Evolutionary conservation across 1,140 invertebrate species (phyloP), one percentile per base, ranked within the genome.

Genomic region (Pomacea maculata): DNA sequence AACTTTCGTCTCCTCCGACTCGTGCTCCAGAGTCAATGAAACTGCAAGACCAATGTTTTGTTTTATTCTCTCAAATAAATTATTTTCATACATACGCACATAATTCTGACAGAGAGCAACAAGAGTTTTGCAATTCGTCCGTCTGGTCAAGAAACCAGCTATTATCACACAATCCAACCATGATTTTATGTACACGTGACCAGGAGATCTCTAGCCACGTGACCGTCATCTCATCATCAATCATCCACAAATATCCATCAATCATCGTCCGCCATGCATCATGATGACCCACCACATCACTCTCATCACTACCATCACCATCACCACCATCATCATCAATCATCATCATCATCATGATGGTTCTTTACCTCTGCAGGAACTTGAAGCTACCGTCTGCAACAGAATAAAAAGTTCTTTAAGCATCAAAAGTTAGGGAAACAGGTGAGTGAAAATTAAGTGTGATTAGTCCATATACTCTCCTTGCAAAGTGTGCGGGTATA

Each of bases 321-420:
- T 52, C 10, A 55, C n/a, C n/a, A 14, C 6, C 54, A n/a, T 14
- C 73, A 11, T 75, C 11, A 25, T 52, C 14, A 15, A 75, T 15
- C 29, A 29, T 75, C 54, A 17, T 34, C 11, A 19, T 75, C 34
- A 55, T 34, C 11, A 25, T 55, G 8, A 71, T 19, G 29, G 3
- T 71, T 6, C 15, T 75, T 78, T 78, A 82, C 80, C 71, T 78
- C 67, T 71, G 63, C 78, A 82, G n/a, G 80, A 82, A 73, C 75
- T 55, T 3, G 75, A 65, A 15, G 80, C 25, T 45, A 78, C 34
- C 29, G 72, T 78, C 80, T 82, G 80, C 17, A 82, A 79, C 14
- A 67, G 19, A 67, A 25, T 25, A 75, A 25, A 80, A 63, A 34
- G 61, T n/a, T 17, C n/a, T 52, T 70, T 19, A 71, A 12, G 14